These are phyloP conservation scores for Callocephalon fimbriatum DNA, from an alignment of 2,113 vertebrate genomes.

Conservation along the genomic window DNA sequence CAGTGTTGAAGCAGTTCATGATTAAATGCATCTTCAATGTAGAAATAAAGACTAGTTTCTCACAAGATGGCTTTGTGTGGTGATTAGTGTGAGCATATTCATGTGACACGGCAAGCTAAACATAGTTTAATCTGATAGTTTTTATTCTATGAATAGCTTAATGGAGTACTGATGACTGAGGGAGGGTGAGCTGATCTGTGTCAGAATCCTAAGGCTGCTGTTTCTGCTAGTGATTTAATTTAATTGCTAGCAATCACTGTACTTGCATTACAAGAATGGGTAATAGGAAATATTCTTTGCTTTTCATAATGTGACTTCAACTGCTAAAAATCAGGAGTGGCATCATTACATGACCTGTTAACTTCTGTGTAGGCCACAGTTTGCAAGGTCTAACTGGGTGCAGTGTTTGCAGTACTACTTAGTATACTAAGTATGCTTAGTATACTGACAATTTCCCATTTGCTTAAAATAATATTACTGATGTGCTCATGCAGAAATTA, in stretches of 20 bases:
- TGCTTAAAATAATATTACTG: not conserved
- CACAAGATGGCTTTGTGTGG: not conserved
- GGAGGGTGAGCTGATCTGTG: constrained; percentile 8
- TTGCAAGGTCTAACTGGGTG: not conserved
- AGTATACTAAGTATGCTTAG: not conserved
- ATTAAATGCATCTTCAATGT: not conserved
- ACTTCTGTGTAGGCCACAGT: not conserved
- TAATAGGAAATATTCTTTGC: not conserved
- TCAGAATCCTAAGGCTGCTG: not conserved
- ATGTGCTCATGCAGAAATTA: not conserved
- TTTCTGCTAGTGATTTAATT: not conserved
- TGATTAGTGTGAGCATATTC: constrained; percentile 30
- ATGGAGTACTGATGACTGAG: constrained; percentile 2
- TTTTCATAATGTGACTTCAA: not conserved
- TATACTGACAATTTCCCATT: not conserved
- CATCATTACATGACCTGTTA: not conserved
- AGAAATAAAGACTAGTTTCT: constrained; percentile 7
- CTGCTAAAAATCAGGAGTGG: not conserved
- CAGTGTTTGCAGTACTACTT: not conserved
- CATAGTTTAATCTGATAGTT: constrained; percentile 31
- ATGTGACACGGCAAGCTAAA: constrained; percentile 3
- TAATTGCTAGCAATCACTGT: not conserved
- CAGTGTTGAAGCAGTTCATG: not conserved
- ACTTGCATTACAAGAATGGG: not conserved
- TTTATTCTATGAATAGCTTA: constrained; percentile 43